These are phyloP conservation scores for Sminthurinus aureus DNA, from an alignment of 2,888 invertebrate species.

Conservation along the genomic window DNA sequence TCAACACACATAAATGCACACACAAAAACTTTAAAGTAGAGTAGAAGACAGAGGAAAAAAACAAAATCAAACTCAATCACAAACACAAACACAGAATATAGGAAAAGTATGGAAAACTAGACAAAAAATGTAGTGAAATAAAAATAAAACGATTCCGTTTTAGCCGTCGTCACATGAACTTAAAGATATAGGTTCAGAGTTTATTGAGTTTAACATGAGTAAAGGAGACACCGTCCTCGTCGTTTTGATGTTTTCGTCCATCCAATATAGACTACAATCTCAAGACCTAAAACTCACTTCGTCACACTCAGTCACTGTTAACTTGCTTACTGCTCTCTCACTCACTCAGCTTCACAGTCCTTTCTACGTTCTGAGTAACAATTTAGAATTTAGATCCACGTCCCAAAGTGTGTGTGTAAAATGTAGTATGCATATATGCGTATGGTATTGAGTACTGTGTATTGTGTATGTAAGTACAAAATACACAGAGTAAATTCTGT, in stretches of 20 bases:
- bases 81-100: background rate
- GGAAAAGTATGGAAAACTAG: background rate
- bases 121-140: background rate
- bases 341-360: too few species aligned
- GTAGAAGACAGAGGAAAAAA: background rate
- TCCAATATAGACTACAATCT: background rate
- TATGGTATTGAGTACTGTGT: too few species aligned
- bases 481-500: too few species aligned
- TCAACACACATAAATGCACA: background rate
- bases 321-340: background rate
- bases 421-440: too few species aligned
- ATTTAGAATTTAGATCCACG: too few species aligned
- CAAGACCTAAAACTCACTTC: background rate
- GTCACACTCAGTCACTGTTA: background rate
- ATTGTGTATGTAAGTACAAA: too few species aligned
- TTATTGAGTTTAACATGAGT: too few species aligned
- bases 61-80: background rate
- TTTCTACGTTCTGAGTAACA: too few species aligned
- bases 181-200: too few species aligned
- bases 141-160: background rate
- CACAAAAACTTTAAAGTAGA: constrained; percentile 1
- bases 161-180: background rate
- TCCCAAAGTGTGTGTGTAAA: too few species aligned
- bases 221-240: background rate
- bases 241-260: too few species aligned